These are phyloP conservation scores for Caenorhabditis plicata DNA, from an alignment of 2,888 invertebrate species.

Conservation along the genomic window DNA sequence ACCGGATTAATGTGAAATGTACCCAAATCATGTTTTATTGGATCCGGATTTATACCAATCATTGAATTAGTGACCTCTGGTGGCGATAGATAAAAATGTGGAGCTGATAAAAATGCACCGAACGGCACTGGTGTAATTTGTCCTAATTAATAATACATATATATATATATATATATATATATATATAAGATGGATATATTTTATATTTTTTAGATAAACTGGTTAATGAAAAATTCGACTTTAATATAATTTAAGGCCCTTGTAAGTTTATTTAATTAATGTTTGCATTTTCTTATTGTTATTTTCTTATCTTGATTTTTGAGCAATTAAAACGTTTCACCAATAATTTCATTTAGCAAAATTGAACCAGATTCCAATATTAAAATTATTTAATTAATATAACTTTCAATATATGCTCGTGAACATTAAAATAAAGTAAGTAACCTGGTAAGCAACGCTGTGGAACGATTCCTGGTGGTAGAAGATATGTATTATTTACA, in stretches of 20 bases:
- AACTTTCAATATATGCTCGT: background rate
- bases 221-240: too few species aligned
- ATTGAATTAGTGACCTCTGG: conserved; percentile 27
- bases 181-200: too few species aligned
- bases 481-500: conserved; percentile 27
- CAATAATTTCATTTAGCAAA: too few species aligned
- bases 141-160: too few species aligned
- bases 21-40: conserved; percentile 36
- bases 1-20: conserved; percentile 51
- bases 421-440: too few species aligned
- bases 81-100: conserved; percentile 55
- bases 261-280: too few species aligned
- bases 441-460: conserved; percentile 52
- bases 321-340: too few species aligned
- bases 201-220: too few species aligned
- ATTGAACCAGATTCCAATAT: too few species aligned
- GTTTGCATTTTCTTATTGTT: too few species aligned
- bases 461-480: conserved; percentile 54
- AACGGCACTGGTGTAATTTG: conserved; percentile 42
- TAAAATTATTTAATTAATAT: background rate
- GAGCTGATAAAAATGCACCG: conserved; percentile 46
- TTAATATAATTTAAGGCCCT: too few species aligned
- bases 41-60: conserved; percentile 39
- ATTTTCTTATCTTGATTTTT: too few species aligned
- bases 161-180: background rate